Conservation (phyloP, 64 coral and sea anemone species). For the Montipora capricornis region DNA sequence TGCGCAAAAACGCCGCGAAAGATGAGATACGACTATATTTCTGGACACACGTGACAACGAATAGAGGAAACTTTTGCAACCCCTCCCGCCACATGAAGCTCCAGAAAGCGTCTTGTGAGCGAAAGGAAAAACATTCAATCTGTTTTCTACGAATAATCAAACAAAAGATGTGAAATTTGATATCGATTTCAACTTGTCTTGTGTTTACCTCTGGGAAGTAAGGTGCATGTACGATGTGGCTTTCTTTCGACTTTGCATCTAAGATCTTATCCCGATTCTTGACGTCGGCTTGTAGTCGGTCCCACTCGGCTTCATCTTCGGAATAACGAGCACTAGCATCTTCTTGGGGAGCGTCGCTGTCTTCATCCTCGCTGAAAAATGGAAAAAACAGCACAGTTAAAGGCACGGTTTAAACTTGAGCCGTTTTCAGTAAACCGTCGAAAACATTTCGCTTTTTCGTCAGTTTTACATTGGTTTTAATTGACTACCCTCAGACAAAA, state of each 20-base stretch:
- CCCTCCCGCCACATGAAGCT: no score
- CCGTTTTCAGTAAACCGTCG: no score
- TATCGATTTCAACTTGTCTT: neutral
- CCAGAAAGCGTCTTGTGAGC: no score
- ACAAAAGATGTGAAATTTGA: neutral
- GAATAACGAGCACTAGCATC: conserved; percentile 23
- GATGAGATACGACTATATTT: no score
- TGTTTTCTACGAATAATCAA: neutral
- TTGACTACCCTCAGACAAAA: no score
- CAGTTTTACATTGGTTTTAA: no score
- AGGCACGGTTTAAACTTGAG: neutral
- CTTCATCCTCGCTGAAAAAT: neutral
- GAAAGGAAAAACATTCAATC: no score
- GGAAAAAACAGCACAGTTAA: neutral
- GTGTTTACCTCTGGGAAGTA: conserved; percentile 82
- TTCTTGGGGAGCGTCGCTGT: conserved; percentile 15
- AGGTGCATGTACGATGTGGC: conserved; percentile 91
- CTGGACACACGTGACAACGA: no score
- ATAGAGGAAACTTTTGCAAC: no score
- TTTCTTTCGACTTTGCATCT: conserved; percentile 92
- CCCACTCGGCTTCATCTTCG: conserved; percentile 96
- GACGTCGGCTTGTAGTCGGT: conserved; percentile 85
- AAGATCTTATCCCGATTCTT: conserved; percentile 84
- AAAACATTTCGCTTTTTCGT: neutral
- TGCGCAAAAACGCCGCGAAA: no score